Evolutionary conservation across 2,888 invertebrate genomes (phyloP), one percentile per base, ranked within the genome.

Genomic region (Onchidella celtica): DNA sequence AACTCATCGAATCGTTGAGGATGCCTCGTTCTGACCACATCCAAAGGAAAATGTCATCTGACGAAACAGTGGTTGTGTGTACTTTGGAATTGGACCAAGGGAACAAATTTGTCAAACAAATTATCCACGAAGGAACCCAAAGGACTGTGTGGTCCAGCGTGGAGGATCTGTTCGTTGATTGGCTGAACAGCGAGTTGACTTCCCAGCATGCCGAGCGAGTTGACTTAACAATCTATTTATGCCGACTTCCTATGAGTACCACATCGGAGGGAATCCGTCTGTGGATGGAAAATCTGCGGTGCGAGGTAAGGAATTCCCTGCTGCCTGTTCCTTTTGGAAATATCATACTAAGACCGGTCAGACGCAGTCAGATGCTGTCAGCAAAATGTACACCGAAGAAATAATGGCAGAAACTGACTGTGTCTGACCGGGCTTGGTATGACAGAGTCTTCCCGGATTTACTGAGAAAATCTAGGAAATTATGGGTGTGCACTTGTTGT

Each of bases 81-180:
- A 70, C 70, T 0, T 38, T 78, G 14, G 78, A 78, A 29, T 78
- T 69, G n/a, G 78, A 78, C 61, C 59, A 78, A 6, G 78, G 78
- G 0, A 63, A 61, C n/a, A 69, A 38, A 34, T 70, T 70, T 21
- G 38, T 70, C 6, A 17, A 40, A n/a, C 69, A 78, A n/a, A 61
- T 78, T 0, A 70, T 78, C 61, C 70, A 78, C 59, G 69, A 61
- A 24, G 61, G 69, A 24, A 55, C 27, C 3, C 29, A 55, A 2
- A 27, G 29, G n/a, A 34, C 78, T 4, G 32, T 38, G 29, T 70
- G 69, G 69, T 69, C 69, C 34, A 69, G 69, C 32, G 59, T 70
- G 11, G 78, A 78, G 78, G 61, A 78, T 61, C 61, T 69, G 40
- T 70, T 78, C 59, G 78, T 78, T 66, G 78, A 78, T 61, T 78